These are phyloP conservation scores for Eristalis pertinax DNA, from an alignment of 2,888 invertebrate genomes.

Conservation along the genomic window DNA sequence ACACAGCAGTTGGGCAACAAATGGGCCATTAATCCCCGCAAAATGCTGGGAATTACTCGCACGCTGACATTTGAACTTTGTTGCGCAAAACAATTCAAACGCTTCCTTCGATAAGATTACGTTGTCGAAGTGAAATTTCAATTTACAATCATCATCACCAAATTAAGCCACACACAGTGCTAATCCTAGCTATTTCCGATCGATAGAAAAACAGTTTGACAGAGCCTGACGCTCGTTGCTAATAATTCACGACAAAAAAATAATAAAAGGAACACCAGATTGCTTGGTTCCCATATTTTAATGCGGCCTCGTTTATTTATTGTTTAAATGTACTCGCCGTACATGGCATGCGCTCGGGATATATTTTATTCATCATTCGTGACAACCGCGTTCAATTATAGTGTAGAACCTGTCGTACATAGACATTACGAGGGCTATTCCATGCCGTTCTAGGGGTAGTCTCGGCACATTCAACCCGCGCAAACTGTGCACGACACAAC, in stretches of 20 bases:
- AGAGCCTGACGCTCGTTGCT: not conserved
- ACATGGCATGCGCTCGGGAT: not conserved
- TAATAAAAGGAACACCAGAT: not conserved
- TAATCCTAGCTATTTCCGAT: not conserved
- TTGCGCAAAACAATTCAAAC: too few species aligned
- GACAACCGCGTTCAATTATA: slow-evolving; percentile 29
- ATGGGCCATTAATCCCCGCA: not conserved
- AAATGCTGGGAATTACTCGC: too few species aligned
- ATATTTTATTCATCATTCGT: slow-evolving; percentile 15
- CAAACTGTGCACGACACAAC: not conserved
- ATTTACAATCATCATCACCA: not conserved
- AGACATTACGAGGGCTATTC: slow-evolving; percentile 5
- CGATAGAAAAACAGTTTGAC: not conserved
- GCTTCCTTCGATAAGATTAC: too few species aligned
- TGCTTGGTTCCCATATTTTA: not conserved
- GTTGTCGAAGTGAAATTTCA: too few species aligned
- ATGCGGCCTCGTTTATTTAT: not conserved
- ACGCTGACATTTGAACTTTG: too few species aligned
- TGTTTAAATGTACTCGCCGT: not conserved
- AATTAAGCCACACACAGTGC: not conserved
- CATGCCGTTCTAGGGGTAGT: not conserved
- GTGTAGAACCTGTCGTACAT: slow-evolving; percentile 29
- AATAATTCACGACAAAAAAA: not conserved
- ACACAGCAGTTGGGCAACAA: not conserved
- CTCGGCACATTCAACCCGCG: not conserved